Evolutionary conservation across 2,797 vertebrate species (phyloP).

Genomic region (Labeo calbasu): DNA sequence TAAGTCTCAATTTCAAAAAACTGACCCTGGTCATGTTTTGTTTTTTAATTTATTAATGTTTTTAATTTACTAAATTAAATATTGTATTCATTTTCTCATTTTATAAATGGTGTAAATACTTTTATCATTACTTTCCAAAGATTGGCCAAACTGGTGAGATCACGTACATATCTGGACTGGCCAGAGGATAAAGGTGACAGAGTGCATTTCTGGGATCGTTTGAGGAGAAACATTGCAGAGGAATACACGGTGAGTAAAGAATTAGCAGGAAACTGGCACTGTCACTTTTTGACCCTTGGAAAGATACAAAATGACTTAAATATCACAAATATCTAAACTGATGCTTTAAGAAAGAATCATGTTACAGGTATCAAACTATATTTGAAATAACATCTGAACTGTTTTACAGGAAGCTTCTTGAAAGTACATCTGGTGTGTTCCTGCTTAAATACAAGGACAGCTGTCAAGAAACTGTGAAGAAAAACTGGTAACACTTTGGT

Average conservation of each 20-base stretch:
- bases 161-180: constrained; percentile 61
- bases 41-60: no score
- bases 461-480: neutral
- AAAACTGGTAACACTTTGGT: no score
- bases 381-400: neutral
- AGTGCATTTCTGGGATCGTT: constrained; percentile 58
- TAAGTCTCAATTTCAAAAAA: no score
- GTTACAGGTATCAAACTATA: neutral
- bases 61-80: neutral
- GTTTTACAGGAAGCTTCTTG: constrained; percentile 25
- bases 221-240: constrained; percentile 51
- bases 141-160: constrained; percentile 53
- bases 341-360: neutral
- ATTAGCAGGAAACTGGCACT: neutral
- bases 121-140: constrained; percentile 32
- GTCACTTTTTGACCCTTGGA: neutral
- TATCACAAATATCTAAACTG: neutral
- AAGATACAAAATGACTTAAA: neutral
- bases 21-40: no score
- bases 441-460: neutral
- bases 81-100: neutral
- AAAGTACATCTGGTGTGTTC: neutral
- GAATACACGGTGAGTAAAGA: constrained; percentile 34
- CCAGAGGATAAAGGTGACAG: constrained; percentile 49
- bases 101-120: neutral